These are phyloP conservation scores for Ammodytes dubius DNA, from an alignment of 2,113 vertebrate species.

Conservation along the genomic window DNA sequence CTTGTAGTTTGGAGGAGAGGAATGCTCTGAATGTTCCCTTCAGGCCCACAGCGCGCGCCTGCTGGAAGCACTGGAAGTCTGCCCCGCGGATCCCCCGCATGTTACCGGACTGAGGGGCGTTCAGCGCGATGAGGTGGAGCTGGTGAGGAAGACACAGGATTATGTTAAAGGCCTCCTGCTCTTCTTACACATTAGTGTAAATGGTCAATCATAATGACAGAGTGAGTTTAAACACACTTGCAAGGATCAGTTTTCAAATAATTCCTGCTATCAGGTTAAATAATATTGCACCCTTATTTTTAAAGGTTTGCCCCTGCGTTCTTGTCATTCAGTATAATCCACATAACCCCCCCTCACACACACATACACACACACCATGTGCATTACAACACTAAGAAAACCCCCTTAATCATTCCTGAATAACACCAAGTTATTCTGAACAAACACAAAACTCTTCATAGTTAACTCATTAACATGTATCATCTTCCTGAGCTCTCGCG, in stretches of 20 bases:
- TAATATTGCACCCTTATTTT: neutral
- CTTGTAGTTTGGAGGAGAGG: slow-evolving; percentile 95
- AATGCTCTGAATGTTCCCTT: slow-evolving; percentile 96
- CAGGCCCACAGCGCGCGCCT: slow-evolving; percentile 91
- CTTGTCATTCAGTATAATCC: too few relatives aligned
- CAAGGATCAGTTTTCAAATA: too few relatives aligned
- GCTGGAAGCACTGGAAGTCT: slow-evolving; percentile 98
- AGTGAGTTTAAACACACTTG: neutral
- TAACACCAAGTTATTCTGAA: neutral
- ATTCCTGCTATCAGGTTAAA: neutral
- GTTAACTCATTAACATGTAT: neutral
- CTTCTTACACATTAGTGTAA: neutral
- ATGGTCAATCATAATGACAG: neutral
- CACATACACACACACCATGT: neutral
- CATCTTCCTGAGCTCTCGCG: neutral
- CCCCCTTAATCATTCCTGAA: neutral
- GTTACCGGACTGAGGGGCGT: slow-evolving; percentile 89
- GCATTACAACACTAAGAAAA: neutral
- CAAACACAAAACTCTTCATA: neutral
- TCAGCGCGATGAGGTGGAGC: slow-evolving; percentile 95
- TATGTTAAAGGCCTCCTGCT: neutral
- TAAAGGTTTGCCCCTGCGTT: neutral
- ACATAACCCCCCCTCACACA: too few relatives aligned
- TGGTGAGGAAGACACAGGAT: slow-evolving; percentile 61
- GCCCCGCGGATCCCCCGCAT: slow-evolving; percentile 95